Evolutionary conservation across 2,888 invertebrate species (phyloP), one percentile per base, ranked within the genome.

Genomic region (Perdita meconis): DNA sequence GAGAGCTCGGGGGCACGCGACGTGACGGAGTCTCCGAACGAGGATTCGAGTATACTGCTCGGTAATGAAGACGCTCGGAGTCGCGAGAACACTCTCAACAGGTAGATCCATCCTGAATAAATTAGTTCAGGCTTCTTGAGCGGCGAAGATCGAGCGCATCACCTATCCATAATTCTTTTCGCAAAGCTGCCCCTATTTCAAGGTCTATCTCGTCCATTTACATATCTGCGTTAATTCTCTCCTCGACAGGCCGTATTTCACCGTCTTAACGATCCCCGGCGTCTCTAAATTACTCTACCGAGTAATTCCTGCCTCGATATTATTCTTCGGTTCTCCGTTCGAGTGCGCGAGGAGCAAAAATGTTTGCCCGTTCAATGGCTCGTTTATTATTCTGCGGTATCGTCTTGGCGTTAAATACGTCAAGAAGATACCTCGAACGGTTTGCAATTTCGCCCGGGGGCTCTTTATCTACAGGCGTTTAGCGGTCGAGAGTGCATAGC

Each of bases 361-460:
- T 63, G 36, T 64, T 56, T 47, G 13, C 34, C 1, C 3, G 8
- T 3, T 13, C 57, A 40, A 57, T 40, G 22, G 16, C 12, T 10
- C 40, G 16, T 65, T 40, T 51, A 30, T 65, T 40, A 34, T 38
- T 55, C 13, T 30, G 16, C 64, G n/a, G 16, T 19, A 26, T 10
- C 36, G 26, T n/a, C 19, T 38, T 34, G 53, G 12, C 34, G 55
- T 60, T 51, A 26, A 51, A 40, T 16, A n/a, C 26, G 60, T 42
- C 68, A 44, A 16, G 16, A 24, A 24, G 12, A 53, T 30, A 30
- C 6, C 30, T 13, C 8, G 38, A 38, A 38, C 38, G 1, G 38
- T 40, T 8, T 10, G 26, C 50, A 16, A 50, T n/a, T 69, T 61
- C 12, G 53, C 19, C 16, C 19, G 10, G 30, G 30, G n/a, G n/a